Base-by-base conservation (phyloP, 2,797 vertebrate genomes). In the Crocodylus rhombifer region DNA sequence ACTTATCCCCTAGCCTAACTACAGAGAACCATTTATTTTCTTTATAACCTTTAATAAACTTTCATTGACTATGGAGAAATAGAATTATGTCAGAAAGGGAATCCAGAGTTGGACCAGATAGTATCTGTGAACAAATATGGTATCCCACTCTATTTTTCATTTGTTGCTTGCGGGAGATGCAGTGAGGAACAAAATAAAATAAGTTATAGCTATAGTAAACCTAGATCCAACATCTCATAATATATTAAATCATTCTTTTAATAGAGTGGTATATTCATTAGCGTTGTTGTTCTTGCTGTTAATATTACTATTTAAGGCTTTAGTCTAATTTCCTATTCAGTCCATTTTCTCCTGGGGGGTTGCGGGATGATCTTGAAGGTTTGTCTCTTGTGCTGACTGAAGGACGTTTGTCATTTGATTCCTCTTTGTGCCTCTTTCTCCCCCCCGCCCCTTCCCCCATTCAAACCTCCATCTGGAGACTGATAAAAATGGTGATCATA, bases 1-100 rank as follows among this genome's bases (percentile, higher is more conserved):
- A 57, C 81, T 95, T 95, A 87, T 95, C 91, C 79, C 63, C 71
- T 57, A 88, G 63, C 84, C 89, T 94, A 5, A 87, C 86, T 96
- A 87, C 67, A 71, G 20, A 33, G 79, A 91, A 90, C 89, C 67
- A 90, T 97, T 96, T 96, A 77, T 94, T 93, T 96, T 95, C 89
- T 85, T 51, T 88, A 74, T 93, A 94, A 94, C 77, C 2, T 82
- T 96, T 94, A 95, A 88, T 93, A 96, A 96, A 80, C 2, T 67
- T 93, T 87, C 42, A 82, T 33, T 90, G 79, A 91, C 78, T 93
- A 26, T 84, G 88, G 90, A 94, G 80, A 95, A 94, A 83, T 26
- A 82, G 36, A 91, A 82, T 87, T 95, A 74, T 55, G 25, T 91
- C 87, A 67, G 80, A 92, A 95, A 78, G 58, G n/a, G 14, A 60